Percentiles rank a stretch among this genome's conserved stretches.
These are phyloP conservation scores for Tenthredo mesomela DNA, from an alignment of 2,888 invertebrate genomes.

Conservation along the genomic window DNA sequence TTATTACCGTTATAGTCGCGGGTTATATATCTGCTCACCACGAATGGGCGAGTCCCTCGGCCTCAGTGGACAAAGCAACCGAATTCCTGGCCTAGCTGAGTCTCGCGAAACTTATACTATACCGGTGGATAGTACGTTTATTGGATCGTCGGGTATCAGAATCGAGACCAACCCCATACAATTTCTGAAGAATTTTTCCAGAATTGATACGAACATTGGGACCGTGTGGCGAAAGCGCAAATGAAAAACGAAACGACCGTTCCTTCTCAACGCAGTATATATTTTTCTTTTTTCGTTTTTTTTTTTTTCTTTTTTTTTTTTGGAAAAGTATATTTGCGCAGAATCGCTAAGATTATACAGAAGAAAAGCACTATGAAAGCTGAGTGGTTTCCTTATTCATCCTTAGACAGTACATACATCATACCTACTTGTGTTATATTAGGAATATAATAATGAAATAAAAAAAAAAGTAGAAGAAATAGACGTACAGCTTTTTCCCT, in stretches of 20 bases:
- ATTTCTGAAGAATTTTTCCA: constrained; percentile 44
- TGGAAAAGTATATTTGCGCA: constrained; percentile 1
- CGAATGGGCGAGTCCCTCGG: constrained; percentile 21
- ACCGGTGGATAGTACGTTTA: constrained; percentile 28
- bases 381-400: not conserved
- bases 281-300: not conserved
- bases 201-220: constrained; percentile 26
- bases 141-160: constrained; percentile 42
- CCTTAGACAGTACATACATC: not conserved
- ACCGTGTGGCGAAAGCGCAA: constrained; percentile 41
- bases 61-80: constrained; percentile 27
- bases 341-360: not conserved
- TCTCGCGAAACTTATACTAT: constrained; percentile 39
- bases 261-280: not conserved
- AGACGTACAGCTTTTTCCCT: not conserved
- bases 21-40: constrained; percentile 24
- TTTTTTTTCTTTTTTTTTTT: not conserved
- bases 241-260: constrained; percentile 17
- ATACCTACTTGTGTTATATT: not conserved
- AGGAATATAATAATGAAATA: not conserved
- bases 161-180: constrained; percentile 28
- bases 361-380: not conserved
- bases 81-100: constrained; percentile 38
- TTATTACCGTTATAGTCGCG: constrained; percentile 31
- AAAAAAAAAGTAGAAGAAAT: not conserved